Conservation (phyloP, 2,888 invertebrate genomes). For the Ceramica pisi region DNA sequence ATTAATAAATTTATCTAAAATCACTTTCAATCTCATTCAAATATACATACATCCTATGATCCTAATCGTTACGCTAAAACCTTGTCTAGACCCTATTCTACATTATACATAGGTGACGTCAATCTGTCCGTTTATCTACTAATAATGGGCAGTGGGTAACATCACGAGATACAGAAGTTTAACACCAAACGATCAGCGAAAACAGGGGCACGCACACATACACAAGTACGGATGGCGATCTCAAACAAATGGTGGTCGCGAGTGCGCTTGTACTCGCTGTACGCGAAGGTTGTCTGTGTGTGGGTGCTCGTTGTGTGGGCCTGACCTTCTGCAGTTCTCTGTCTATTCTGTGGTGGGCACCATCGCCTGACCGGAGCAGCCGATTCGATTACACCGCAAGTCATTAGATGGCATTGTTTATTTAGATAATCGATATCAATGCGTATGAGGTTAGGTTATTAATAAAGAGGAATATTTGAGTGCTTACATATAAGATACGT, state of each 20-base stretch:
- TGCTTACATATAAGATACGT: background rate
- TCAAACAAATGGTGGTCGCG: background rate
- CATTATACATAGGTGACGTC: conserved; percentile 63
- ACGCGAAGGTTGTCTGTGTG: background rate
- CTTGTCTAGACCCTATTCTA: conserved; percentile 52
- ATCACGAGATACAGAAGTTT: background rate
- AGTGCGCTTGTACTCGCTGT: background rate
- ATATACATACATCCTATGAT: background rate
- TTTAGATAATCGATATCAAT: conserved; percentile 48
- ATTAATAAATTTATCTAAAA: background rate
- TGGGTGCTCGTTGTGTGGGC: background rate
- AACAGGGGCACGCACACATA: background rate
- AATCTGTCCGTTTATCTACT: conserved; percentile 69
- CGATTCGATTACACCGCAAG: conserved; percentile 47
- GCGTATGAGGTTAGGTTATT: conserved; percentile 15
- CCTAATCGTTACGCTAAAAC: conserved; percentile 32
- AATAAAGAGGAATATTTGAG: background rate
- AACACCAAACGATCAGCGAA: background rate
- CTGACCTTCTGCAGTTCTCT: conserved; percentile 2
- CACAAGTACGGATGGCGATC: background rate
- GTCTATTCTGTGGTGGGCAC: background rate
- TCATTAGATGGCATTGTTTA: conserved; percentile 65
- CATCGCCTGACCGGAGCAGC: conserved; percentile 36
- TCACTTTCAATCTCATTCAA: background rate
- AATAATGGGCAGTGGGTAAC: conserved; percentile 53